A percentile compares a stretch with the other conserved stretches of the same genome.
Evolutionary conservation across 2,888 invertebrate genomes (phyloP).

Genomic region (Chloroclysta siterata): DNA sequence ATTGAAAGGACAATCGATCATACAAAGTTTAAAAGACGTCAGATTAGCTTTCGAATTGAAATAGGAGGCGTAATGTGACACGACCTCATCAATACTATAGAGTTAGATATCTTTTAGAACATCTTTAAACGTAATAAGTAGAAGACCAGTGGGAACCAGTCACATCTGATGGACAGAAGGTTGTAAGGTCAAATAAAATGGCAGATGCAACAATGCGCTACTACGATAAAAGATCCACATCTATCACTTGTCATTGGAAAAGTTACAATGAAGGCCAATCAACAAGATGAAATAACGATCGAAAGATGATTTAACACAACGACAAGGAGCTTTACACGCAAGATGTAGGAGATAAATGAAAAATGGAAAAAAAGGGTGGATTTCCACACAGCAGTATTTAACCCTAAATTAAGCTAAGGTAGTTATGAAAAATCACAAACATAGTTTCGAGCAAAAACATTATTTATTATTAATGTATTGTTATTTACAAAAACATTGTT

Average conservation of each 20-base stretch:
- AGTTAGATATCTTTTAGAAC: constrained; percentile 34
- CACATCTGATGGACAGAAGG: constrained; percentile 5
- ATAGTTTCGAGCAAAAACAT: too few species aligned
- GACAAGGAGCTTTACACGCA: too few species aligned
- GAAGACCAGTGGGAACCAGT: constrained; percentile 19
- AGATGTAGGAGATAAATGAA: too few species aligned
- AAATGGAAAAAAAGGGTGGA: too few species aligned
- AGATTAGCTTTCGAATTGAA: constrained; percentile 71
- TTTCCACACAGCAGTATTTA: too few species aligned
- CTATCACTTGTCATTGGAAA: constrained; percentile 3
- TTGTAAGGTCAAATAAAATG: constrained; percentile 16
- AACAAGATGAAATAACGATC: not conserved
- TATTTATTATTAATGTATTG: too few species aligned
- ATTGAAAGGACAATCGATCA: constrained; percentile 66
- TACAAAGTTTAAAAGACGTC: constrained; percentile 67
- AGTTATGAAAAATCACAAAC: too few species aligned
- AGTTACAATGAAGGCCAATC: not conserved
- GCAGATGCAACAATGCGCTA: constrained; percentile 9
- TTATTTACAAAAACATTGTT: too few species aligned
- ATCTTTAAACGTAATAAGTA: constrained; percentile 1
- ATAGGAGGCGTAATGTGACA: constrained; percentile 66
- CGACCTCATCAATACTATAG: constrained; percentile 47
- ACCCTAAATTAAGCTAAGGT: too few species aligned
- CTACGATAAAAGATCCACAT: constrained; percentile 1
- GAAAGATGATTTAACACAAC: too few species aligned